These are phyloP conservation scores for Arge pagana DNA, from an alignment of 2,888 invertebrate species.

Conservation along the genomic window DNA sequence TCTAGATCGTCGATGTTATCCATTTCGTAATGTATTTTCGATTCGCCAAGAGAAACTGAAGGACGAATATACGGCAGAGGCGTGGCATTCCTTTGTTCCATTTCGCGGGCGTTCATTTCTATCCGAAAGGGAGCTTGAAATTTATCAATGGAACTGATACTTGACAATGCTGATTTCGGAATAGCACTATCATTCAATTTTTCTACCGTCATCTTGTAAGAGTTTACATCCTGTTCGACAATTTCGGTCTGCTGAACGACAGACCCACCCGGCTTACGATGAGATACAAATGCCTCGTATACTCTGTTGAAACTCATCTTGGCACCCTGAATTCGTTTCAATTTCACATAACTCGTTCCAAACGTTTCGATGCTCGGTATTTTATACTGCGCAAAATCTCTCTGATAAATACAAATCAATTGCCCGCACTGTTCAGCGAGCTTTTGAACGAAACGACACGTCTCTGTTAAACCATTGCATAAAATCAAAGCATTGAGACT, in stretches of 20 bases:
- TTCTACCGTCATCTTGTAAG: constrained; percentile 39
- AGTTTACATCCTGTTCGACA: constrained; percentile 41
- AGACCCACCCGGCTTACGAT: constrained; percentile 44
- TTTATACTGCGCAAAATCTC: constrained; percentile 40
- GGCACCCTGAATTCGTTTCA: constrained; percentile 31
- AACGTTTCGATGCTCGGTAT: constrained; percentile 48
- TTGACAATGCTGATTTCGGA: background rate
- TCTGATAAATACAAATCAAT: constrained; percentile 47
- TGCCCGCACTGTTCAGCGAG: constrained; percentile 40
- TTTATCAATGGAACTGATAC: constrained; percentile 25
- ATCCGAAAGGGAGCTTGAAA: constrained; percentile 48
- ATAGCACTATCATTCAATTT: constrained; percentile 27
- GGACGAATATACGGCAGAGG: constrained; percentile 46
- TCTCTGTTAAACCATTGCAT: constrained; percentile 40
- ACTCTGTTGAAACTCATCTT: constrained; percentile 29
- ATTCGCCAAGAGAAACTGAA: constrained; percentile 33
- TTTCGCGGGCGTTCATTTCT: constrained; percentile 49
- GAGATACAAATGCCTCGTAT: constrained; percentile 38
- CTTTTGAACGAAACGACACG: constrained; percentile 44
- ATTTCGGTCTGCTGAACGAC: constrained; percentile 39
- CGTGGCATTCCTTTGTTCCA: constrained; percentile 47
- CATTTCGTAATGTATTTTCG: constrained; percentile 73
- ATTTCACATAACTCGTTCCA: constrained; percentile 46
- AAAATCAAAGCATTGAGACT: constrained; percentile 47
- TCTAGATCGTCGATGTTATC: constrained; percentile 83